Evolutionary conservation across 2,797 vertebrate genomes (phyloP).

Genomic region (Sciaenops ocellatus): DNA sequence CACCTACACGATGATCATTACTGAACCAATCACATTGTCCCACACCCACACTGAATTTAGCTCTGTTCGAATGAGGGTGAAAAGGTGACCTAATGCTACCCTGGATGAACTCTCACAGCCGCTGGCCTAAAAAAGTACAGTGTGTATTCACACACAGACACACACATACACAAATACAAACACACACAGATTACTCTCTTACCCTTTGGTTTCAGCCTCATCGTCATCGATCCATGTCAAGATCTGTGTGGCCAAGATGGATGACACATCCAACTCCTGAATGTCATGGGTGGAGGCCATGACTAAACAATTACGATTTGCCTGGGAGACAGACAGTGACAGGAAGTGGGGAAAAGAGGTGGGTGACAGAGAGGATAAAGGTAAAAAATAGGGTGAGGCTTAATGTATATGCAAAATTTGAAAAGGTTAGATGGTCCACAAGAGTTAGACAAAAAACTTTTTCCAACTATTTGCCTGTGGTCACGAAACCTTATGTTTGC

Average conservation of each 20-base stretch:
- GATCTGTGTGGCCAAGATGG: conserved; percentile 96
- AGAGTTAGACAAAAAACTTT: conserved; percentile 6
- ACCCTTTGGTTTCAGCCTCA: conserved; percentile 95
- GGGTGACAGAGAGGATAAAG: neutral
- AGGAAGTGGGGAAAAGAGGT: conserved; percentile 6
- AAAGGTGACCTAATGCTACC: conserved; percentile 34
- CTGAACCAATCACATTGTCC: conserved; percentile 12
- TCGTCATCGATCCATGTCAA: conserved; percentile 98
- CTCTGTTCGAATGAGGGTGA: conserved; percentile 33
- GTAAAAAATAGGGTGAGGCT: conserved; percentile 14
- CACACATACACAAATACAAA: neutral
- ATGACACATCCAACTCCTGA: conserved; percentile 98
- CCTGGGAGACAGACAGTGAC: conserved; percentile 82
- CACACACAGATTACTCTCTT: conserved; percentile 50
- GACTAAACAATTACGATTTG: conserved; percentile 98
- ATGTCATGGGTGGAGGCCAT: conserved; percentile 98
- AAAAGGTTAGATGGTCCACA: conserved; percentile 1
- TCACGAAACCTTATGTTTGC: conserved; percentile 26
- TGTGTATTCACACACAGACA: conserved; percentile 5
- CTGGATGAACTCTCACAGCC: conserved; percentile 34
- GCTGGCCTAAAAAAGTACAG: conserved; percentile 6
- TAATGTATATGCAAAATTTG: neutral
- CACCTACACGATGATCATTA: conserved; percentile 21
- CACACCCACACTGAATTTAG: conserved; percentile 28
- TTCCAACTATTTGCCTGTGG: conserved; percentile 10